Evolutionary conservation across 2,113 vertebrate species (phyloP), one percentile per base, ranked within the genome.

Genomic region (Prochilodus magdalenae): DNA sequence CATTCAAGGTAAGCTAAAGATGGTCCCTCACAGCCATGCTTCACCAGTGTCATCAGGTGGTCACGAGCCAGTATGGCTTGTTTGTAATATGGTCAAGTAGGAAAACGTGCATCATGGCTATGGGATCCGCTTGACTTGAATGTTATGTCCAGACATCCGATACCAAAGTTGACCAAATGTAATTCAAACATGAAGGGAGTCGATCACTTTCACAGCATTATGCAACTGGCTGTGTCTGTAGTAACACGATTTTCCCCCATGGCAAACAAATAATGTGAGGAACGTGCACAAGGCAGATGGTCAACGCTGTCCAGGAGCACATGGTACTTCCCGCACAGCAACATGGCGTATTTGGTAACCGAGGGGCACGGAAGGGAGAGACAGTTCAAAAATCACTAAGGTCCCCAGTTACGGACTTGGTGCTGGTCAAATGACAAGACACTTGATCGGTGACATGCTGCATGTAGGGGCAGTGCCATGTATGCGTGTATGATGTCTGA

Each of bases 1-100:
- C 94, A 40, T 95, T 95, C 67, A 95, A 95, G 94, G 94, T 95
- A 73, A 91, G 88, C 16, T 20, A 36, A 59, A 26, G 30, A 65
- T 78, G 70, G 63, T 30, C 2, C 65, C 44, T 66, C 44, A 36
- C 62, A 73, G 8, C 55, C 24, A 4, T 60, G 16, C 63, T 71
- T 66, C 69, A 66, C 72, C 67, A 8, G 47, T 24, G 26, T 51
- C 40, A 18, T 36, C 15, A 11, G 63, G 51, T 63, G 73, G 49
- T 47, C 47, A 3, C 22, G 20, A 27, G 20, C 12, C 36, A 14
- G 44, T 36, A 40, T 27, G 49, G 55, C 30, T 4, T 24, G 22
- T 13, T 44, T 40, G 26, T 14, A 15, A 29, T 55, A 77, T 22
- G 44, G 22, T 22, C 26, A 16, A 63, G 57, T n/a, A 24, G 47